phyloP scores from a whole-genome alignment of 2,888 invertebrate species.

The Aporophyla nigra region DNA sequence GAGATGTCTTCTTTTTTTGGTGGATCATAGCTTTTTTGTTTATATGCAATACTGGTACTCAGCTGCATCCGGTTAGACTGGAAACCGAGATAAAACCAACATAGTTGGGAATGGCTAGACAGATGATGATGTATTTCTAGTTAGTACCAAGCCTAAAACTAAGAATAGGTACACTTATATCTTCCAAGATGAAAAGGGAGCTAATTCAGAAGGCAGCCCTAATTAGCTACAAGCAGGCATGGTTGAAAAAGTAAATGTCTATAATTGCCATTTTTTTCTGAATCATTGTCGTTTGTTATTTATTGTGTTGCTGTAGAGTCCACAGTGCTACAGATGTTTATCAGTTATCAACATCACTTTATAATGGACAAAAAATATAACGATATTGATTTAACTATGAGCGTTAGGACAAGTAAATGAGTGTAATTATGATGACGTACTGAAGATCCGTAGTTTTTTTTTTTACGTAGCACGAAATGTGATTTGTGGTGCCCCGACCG shows the following conservation, averaged over 20 bases:
- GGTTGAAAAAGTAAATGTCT: conserved; percentile 38
- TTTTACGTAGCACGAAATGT: background rate
- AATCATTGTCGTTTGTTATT: conserved; percentile 35
- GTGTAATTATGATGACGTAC: background rate
- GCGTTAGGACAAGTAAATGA: background rate
- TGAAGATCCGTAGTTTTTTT: background rate
- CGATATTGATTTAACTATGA: conserved; percentile 19
- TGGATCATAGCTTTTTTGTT: background rate
- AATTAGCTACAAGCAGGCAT: conserved; percentile 15
- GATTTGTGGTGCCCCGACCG: background rate
- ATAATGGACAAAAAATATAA: conserved; percentile 20
- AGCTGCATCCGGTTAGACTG: too few species aligned
- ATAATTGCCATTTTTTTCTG: conserved; percentile 46
- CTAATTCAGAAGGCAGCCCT: conserved; percentile 25
- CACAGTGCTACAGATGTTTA: conserved; percentile 18
- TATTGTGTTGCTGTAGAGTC: conserved; percentile 32
- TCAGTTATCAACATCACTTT: conserved; percentile 9
- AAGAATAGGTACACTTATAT: background rate
- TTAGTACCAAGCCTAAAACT: background rate
- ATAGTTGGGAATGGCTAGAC: too few species aligned
- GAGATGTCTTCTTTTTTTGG: background rate
- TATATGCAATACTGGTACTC: too few species aligned
- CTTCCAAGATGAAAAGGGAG: background rate
- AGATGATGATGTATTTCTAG: background rate
- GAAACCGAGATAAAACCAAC: too few species aligned